phyloP scores from a whole-genome alignment of 2,888 invertebrate species.

The Coleophora flavipennella region DNA sequence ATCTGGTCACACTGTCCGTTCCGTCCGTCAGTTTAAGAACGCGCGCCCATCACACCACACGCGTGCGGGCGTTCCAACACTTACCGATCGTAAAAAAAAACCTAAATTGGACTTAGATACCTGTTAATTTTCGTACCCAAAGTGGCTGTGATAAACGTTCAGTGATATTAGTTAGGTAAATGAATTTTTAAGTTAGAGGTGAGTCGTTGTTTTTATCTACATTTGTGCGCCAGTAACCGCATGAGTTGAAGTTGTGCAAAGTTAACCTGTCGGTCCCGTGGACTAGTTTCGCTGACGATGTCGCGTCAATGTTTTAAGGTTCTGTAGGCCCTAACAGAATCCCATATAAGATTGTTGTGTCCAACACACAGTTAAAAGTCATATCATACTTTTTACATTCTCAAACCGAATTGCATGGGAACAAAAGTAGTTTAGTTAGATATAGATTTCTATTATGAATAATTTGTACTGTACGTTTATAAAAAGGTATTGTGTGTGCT shows the following conservation, averaged over 20 bases:
- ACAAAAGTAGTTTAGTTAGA: too few species aligned
- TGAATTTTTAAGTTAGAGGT: slow-evolving; percentile 3
- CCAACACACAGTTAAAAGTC: too few species aligned
- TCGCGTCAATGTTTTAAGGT: too few species aligned
- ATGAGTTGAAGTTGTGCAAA: slow-evolving; percentile 7
- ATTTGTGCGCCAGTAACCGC: slow-evolving; percentile 7
- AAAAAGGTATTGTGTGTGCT: too few species aligned
- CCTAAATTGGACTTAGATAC: slow-evolving; percentile 7
- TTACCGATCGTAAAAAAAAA: too few species aligned
- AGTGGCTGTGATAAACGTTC: slow-evolving; percentile 18
- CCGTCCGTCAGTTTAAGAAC: slow-evolving; percentile 40
- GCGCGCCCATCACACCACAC: slow-evolving; percentile 38
- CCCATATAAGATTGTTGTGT: too few species aligned
- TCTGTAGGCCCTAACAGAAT: too few species aligned
- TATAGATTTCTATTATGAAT: too few species aligned
- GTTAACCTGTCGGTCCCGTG: slow-evolving; percentile 11
- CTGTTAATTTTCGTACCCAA: slow-evolving; percentile 18
- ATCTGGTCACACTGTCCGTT: slow-evolving; percentile 2
- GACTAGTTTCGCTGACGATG: slow-evolving; percentile 8
- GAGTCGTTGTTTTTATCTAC: slow-evolving; percentile 1
- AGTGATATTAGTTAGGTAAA: slow-evolving; percentile 14
- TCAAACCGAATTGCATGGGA: too few species aligned
- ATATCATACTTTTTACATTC: too few species aligned
- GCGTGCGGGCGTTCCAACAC: slow-evolving; percentile 15
- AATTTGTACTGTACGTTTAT: too few species aligned